Evolutionary conservation across 1,140 invertebrate species (phyloP).

Genomic region (Harpegnathos saltator): DNA sequence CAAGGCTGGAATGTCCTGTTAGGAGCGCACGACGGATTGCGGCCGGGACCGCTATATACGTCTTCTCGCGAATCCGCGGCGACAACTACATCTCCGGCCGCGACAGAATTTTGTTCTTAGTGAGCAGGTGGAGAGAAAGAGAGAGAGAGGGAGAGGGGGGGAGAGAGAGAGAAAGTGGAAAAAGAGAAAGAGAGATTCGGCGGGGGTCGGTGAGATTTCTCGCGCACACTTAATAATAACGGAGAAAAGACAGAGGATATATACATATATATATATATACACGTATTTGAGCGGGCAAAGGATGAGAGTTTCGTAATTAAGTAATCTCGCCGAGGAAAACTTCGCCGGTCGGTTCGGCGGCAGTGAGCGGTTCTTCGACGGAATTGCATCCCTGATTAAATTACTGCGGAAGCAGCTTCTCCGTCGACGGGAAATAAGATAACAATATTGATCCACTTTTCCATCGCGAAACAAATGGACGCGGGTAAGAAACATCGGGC

Average conservation of each 20-base stretch:
- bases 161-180: no score
- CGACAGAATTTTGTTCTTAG: background rate
- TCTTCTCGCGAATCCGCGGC: background rate
- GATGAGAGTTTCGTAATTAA: slow-evolving; percentile 38
- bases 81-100: background rate
- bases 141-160: no score
- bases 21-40: slow-evolving; percentile 25
- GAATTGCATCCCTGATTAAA: slow-evolving; percentile 58
- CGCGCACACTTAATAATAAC: slow-evolving; percentile 7
- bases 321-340: slow-evolving; percentile 43
- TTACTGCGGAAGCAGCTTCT: slow-evolving; percentile 46
- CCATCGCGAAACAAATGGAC: slow-evolving; percentile 26
- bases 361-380: slow-evolving; percentile 42
- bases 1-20: slow-evolving; percentile 31
- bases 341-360: slow-evolving; percentile 40
- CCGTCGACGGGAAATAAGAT: slow-evolving; percentile 47
- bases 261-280: background rate
- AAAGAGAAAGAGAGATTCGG: background rate
- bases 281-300: background rate
- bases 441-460: slow-evolving; percentile 54
- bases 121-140: background rate
- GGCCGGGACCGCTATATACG: background rate
- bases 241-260: background rate
- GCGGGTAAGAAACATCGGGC: background rate
- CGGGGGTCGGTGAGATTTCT: slow-evolving; percentile 12